Conservation (phyloP, 2,113 vertebrate species). For the Sardina pilchardus region DNA sequence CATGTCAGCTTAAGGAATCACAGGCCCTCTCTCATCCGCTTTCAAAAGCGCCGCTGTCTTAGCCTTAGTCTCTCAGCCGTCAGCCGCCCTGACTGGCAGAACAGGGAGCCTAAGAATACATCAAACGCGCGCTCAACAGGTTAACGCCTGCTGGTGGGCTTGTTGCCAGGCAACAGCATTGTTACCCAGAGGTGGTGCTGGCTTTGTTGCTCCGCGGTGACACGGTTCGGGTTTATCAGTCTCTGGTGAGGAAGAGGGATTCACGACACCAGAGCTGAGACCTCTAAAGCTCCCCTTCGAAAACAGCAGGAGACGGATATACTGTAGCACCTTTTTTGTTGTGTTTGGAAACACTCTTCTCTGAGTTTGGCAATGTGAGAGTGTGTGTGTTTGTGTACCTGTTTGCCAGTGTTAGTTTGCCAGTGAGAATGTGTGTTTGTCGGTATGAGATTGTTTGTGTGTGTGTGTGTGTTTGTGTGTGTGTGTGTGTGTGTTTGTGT, state of each 20-base stretch:
- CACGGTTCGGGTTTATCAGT: slow-evolving; percentile 4
- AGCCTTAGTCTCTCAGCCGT: not conserved
- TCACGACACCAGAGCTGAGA: not conserved
- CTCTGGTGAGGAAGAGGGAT: not conserved
- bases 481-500: not conserved
- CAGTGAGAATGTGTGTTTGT: not conserved
- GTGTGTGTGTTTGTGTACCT: not conserved
- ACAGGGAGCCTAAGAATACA: not conserved
- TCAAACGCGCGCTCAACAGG: not conserved
- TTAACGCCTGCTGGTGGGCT: not conserved
- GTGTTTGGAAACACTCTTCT: not conserved
- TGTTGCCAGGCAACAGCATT: slow-evolving; percentile 11
- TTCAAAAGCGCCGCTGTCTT: not conserved
- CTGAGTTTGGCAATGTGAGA: not conserved
- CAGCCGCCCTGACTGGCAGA: not conserved
- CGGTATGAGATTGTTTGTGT: not conserved
- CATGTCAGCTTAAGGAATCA: not conserved
- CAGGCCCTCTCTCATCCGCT: not conserved
- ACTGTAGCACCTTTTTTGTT: not conserved
- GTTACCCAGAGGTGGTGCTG: not conserved
- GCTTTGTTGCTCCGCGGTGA: not conserved
- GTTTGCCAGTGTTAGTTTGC: not conserved
- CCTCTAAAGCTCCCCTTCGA: not conserved
- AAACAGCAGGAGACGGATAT: slow-evolving; percentile 1
- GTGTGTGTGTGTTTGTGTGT: not conserved